Percentiles rank a stretch among this genome's conserved stretches.
These are phyloP conservation scores for Hemistola chrysoprasaria DNA, from an alignment of 2,888 invertebrate genomes.

Conservation along the genomic window DNA sequence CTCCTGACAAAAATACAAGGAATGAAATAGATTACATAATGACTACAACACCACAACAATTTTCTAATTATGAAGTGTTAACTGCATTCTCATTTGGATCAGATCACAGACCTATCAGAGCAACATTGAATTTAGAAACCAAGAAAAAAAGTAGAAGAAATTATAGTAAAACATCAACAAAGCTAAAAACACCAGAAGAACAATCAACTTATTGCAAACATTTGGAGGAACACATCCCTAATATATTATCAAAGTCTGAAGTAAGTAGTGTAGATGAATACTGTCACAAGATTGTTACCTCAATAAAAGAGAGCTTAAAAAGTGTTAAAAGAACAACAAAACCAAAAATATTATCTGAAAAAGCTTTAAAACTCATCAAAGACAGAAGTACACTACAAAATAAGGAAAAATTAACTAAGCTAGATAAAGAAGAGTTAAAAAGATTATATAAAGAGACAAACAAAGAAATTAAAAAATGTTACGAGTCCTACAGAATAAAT, in stretches of 20 bases:
- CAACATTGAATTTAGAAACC: no score
- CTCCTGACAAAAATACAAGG: slow-evolving; percentile 12
- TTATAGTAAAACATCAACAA: no score
- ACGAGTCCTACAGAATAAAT: not conserved
- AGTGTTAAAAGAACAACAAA: not conserved
- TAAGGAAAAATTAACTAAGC: not conserved
- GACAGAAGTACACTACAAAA: not conserved
- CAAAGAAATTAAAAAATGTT: not conserved
- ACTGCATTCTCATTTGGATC: not conserved
- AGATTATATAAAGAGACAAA: no score
- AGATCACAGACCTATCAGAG: no score
- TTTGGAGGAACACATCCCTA: no score
- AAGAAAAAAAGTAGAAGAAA: no score
- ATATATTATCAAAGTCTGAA: no score
- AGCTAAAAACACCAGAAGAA: not conserved
- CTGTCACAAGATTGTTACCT: not conserved
- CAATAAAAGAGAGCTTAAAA: not conserved
- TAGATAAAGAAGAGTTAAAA: no score
- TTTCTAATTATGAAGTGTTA: not conserved
- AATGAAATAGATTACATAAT: slow-evolving; percentile 18
- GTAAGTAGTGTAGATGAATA: not conserved
- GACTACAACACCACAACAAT: not conserved
- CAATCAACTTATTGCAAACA: not conserved
- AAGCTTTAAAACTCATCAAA: not conserved
- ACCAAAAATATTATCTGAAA: not conserved